A percentile compares a stretch with the other conserved stretches of the same genome.
Evolutionary conservation across 2,888 invertebrate genomes (phyloP).

Genomic region (Pteria penguin): DNA sequence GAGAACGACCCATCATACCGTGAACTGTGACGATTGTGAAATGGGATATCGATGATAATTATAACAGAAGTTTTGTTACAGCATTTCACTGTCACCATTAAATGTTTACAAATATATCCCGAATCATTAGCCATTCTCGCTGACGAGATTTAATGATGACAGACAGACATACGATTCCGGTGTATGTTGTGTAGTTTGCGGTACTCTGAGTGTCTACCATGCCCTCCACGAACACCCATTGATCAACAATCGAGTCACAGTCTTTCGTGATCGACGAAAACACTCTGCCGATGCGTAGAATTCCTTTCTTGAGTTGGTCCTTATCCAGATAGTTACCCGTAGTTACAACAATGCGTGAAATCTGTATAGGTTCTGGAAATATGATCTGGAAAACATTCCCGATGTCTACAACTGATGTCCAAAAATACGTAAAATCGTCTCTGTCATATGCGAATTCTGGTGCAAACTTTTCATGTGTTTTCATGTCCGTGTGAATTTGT

Average conservation of each 20-base stretch:
- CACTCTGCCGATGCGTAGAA: not conserved
- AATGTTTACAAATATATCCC: constrained; percentile 6
- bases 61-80: no score
- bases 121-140: constrained; percentile 14
- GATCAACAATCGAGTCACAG: not conserved
- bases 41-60: no score
- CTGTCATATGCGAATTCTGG: constrained; percentile 24
- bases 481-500: constrained; percentile 21
- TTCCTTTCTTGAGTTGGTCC: constrained; percentile 2
- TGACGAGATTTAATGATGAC: constrained; percentile 10
- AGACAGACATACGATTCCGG: not conserved
- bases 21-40: no score
- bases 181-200: not conserved
- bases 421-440: constrained; percentile 18
- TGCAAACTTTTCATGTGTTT: not conserved
- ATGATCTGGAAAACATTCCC: constrained; percentile 8
- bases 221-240: constrained; percentile 16
- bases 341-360: constrained; percentile 15
- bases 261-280: not conserved
- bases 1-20: no score
- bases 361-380: constrained; percentile 3
- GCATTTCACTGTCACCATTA: no score
- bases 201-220: not conserved
- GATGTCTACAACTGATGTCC: constrained; percentile 10
- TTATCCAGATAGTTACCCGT: constrained; percentile 21